These are phyloP conservation scores for Cryptoprocta ferox DNA, from an alignment of 2,797 vertebrate genomes.

Conservation along the genomic window DNA sequence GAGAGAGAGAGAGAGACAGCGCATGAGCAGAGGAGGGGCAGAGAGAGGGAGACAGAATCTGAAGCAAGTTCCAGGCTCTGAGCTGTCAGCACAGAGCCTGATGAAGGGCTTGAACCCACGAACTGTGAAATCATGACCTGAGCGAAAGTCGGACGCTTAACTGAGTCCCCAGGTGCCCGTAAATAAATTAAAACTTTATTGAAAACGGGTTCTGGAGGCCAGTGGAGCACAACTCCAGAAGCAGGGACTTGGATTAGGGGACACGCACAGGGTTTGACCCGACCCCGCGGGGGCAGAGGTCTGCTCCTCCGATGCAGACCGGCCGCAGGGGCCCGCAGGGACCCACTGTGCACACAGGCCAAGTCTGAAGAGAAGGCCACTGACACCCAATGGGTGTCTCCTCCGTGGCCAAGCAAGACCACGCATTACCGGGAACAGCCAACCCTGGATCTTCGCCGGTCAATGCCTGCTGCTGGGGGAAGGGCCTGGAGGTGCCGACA, in stretches of 20 bases:
- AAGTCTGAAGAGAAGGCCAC: not conserved
- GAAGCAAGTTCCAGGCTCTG: too few species aligned
- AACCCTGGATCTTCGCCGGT: too few species aligned
- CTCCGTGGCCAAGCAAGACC: not conserved
- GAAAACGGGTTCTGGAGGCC: not conserved
- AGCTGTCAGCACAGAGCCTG: too few species aligned
- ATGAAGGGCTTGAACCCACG: too few species aligned
- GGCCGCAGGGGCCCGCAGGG: fast-evolving
- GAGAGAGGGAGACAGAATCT: too few species aligned
- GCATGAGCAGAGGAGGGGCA: too few species aligned
- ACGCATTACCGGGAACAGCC: not conserved
- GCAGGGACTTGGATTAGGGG: not conserved
- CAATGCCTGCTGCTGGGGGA: not conserved
- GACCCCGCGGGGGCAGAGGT: not conserved
- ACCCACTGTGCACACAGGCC: not conserved
- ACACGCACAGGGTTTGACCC: not conserved
- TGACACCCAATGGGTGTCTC: not conserved
- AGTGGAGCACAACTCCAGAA: not conserved
- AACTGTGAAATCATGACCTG: too few species aligned
- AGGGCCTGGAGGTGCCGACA: not conserved
- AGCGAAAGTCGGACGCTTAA: too few species aligned
- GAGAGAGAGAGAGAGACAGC: too few species aligned
- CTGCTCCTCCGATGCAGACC: not conserved
- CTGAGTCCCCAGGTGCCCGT: too few species aligned
- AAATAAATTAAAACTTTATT: too few species aligned